Evolutionary conservation across 2,888 invertebrate species (phyloP).

Genomic region (Acronicta aceris): DNA sequence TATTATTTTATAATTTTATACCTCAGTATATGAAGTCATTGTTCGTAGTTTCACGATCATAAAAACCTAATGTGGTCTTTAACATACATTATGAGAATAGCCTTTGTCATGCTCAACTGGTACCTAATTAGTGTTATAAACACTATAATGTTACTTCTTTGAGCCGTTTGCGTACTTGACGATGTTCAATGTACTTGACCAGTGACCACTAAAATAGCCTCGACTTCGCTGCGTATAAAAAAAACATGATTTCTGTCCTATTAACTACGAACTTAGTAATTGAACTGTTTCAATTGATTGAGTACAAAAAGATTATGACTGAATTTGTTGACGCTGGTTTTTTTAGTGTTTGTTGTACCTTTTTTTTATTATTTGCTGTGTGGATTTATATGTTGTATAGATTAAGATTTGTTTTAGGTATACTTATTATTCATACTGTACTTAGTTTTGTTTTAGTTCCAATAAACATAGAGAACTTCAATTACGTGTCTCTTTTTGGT

Average conservation of each 20-base stretch:
- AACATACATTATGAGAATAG: slow-evolving; percentile 28
- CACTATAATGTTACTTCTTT: slow-evolving; percentile 19
- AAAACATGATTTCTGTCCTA: slow-evolving; percentile 58
- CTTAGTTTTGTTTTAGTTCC: too few species aligned
- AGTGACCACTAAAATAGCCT: slow-evolving; percentile 54
- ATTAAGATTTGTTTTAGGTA: not conserved
- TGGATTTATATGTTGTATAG: not conserved
- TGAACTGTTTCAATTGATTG: slow-evolving; percentile 42
- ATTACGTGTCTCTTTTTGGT: too few species aligned
- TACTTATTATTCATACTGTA: too few species aligned
- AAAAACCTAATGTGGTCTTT: slow-evolving; percentile 21
- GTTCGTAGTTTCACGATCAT: slow-evolving; percentile 9
- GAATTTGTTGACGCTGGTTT: slow-evolving; percentile 2
- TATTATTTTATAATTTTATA: too few species aligned
- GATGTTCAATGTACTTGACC: slow-evolving; percentile 55
- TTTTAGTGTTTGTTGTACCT: slow-evolving; percentile 19
- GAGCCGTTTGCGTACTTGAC: slow-evolving; percentile 13
- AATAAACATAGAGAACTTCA: too few species aligned
- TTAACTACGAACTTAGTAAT: slow-evolving; percentile 49
- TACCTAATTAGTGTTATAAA: slow-evolving; percentile 38
- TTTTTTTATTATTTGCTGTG: not conserved
- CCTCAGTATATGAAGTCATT: not conserved
- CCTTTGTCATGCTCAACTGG: slow-evolving; percentile 21
- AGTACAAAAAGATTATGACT: slow-evolving; percentile 17
- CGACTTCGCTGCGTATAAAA: slow-evolving; percentile 56